phyloP scores from a whole-genome alignment of 2,797 vertebrate genomes.

The Ammospiza maritima region DNA sequence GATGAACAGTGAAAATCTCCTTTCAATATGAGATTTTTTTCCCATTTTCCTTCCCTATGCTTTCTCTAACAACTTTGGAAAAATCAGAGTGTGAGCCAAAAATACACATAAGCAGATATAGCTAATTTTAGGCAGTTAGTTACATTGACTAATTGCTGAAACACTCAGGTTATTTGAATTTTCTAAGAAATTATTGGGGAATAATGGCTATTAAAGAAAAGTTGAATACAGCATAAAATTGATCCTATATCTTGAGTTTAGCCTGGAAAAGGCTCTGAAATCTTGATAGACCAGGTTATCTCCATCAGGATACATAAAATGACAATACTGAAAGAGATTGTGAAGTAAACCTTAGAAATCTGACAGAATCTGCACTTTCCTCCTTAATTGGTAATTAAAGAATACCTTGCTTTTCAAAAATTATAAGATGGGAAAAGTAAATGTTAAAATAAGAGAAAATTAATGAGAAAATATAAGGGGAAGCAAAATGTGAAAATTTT shows the following conservation, averaged over 20 bases:
- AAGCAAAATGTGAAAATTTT: background rate
- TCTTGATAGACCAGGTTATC: background rate
- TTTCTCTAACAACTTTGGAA: background rate
- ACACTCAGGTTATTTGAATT: background rate
- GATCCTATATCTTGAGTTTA: background rate
- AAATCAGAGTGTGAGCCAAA: background rate
- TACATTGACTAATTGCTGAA: background rate
- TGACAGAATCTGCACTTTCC: background rate
- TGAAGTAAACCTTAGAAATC: background rate
- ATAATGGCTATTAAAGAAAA: background rate
- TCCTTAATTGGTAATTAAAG: background rate
- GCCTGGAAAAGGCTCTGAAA: background rate
- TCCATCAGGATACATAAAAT: background rate
- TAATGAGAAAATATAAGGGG: background rate
- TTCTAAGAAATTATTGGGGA: background rate
- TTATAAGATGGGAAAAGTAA: fast-evolving
- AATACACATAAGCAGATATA: background rate
- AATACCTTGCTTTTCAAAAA: background rate
- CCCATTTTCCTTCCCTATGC: background rate
- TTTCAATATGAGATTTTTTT: background rate
- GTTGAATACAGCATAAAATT: background rate
- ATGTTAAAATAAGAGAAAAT: background rate
- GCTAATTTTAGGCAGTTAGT: background rate
- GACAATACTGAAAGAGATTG: background rate
- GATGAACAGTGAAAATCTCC: background rate